phyloP scores from a whole-genome alignment of 2,888 invertebrate genomes.

The Alcis repandata region DNA sequence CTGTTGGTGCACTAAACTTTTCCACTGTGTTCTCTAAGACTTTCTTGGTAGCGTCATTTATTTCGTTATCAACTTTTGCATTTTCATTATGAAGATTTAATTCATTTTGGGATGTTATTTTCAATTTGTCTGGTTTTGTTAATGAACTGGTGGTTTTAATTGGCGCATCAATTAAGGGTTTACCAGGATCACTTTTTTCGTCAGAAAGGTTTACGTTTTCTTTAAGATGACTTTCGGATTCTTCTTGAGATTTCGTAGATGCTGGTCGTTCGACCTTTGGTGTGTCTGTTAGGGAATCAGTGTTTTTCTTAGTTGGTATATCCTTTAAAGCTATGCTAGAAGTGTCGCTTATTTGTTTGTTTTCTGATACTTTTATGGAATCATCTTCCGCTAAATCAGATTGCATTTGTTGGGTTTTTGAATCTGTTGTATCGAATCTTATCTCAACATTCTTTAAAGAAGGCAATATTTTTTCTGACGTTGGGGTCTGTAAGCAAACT shows the following conservation, averaged over 20 bases:
- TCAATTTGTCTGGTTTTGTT: neutral
- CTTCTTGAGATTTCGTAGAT: neutral
- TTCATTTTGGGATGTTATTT: neutral
- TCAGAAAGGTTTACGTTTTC: neutral
- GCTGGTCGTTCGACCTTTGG: neutral
- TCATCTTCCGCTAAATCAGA: neutral
- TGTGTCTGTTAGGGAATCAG: neutral
- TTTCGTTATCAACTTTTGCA: neutral
- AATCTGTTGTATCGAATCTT: neutral
- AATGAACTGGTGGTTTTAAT: neutral
- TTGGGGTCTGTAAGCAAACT: neutral
- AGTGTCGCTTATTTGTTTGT: neutral
- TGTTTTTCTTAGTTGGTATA: neutral
- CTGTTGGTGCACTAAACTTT: neutral
- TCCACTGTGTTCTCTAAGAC: neutral
- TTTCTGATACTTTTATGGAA: neutral
- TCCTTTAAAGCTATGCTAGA: neutral
- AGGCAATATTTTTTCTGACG: neutral
- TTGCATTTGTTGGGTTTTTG: neutral
- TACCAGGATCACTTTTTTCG: neutral
- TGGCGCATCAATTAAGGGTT: neutral
- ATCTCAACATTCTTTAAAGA: slow-evolving; percentile 1
- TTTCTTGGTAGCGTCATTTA: neutral
- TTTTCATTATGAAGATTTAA: neutral
- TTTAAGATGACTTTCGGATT: neutral